Conservation (phyloP, 2,113 vertebrate genomes). For the Pongo pygmaeus region DNA sequence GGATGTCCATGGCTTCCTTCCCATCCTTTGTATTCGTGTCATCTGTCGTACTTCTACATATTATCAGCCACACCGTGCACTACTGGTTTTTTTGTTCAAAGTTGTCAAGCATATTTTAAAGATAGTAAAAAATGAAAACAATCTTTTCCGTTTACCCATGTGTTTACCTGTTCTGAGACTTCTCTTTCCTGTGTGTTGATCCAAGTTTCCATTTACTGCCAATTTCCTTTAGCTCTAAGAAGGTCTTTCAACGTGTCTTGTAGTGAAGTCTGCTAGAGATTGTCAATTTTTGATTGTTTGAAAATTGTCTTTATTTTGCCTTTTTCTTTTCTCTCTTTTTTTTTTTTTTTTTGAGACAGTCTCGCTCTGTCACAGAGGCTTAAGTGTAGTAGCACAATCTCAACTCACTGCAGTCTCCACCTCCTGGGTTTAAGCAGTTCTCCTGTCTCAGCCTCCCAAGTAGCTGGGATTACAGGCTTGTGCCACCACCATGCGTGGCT, state of each 20-base stretch:
- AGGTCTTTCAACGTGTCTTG: background rate
- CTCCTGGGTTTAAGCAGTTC: too few species aligned
- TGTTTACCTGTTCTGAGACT: background rate
- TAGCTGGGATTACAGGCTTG: too few species aligned
- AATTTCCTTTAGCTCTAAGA: background rate
- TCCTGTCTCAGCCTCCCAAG: too few species aligned
- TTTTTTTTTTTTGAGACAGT: too few species aligned
- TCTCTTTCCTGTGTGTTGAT: background rate
- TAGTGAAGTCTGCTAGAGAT: background rate
- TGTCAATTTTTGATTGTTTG: too few species aligned
- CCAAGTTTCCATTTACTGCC: background rate
- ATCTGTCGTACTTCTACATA: fast-evolving
- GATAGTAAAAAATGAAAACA: background rate
- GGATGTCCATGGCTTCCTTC: background rate
- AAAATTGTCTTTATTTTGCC: too few species aligned
- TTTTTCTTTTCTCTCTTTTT: too few species aligned
- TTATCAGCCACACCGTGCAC: background rate
- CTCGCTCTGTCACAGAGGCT: too few species aligned
- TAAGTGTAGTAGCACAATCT: too few species aligned
- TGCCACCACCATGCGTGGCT: too few species aligned
- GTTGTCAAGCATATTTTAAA: background rate
- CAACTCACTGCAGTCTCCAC: too few species aligned
- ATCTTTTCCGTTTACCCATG: background rate
- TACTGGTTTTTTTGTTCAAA: background rate
- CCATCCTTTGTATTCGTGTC: background rate